A percentile compares a stretch with the other conserved stretches of the same genome.
These are phyloP conservation scores for Pteruthius melanotis DNA, from an alignment of 2,113 vertebrate species.

Conservation along the genomic window DNA sequence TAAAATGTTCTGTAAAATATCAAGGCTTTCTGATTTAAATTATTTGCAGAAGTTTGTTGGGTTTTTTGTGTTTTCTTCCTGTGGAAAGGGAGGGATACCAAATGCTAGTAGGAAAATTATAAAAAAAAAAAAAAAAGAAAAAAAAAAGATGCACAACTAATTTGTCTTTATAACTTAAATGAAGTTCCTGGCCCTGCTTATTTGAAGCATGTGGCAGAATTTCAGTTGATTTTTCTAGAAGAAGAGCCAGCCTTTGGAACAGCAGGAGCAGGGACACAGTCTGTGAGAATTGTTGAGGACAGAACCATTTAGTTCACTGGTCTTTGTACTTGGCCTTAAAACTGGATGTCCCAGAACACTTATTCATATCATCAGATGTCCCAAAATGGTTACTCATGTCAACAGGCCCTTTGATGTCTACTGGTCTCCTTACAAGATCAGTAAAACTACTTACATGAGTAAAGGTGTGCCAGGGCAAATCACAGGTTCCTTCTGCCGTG, in stretches of 20 bases:
- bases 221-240: background rate
- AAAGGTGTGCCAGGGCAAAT: background rate
- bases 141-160: constrained; percentile 14
- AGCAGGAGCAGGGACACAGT: background rate
- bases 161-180: constrained; percentile 20
- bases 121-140: background rate
- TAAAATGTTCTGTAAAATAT: constrained; percentile 58
- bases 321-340: background rate
- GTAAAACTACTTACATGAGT: background rate
- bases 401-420: background rate
- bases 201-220: background rate
- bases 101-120: background rate
- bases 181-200: background rate
- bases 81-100: background rate
- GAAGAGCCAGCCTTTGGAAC: background rate
- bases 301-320: background rate
- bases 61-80: background rate
- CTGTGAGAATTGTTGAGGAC: background rate
- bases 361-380: background rate
- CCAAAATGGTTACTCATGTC: background rate
- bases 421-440: background rate
- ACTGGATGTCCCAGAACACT: background rate
- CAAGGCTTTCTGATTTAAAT: constrained; percentile 62
- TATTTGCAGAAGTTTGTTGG: constrained; percentile 28
- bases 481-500: background rate